phyloP scores from a whole-genome alignment of 1,140 invertebrate species.

The Zaprionus ghesquierei region DNA sequence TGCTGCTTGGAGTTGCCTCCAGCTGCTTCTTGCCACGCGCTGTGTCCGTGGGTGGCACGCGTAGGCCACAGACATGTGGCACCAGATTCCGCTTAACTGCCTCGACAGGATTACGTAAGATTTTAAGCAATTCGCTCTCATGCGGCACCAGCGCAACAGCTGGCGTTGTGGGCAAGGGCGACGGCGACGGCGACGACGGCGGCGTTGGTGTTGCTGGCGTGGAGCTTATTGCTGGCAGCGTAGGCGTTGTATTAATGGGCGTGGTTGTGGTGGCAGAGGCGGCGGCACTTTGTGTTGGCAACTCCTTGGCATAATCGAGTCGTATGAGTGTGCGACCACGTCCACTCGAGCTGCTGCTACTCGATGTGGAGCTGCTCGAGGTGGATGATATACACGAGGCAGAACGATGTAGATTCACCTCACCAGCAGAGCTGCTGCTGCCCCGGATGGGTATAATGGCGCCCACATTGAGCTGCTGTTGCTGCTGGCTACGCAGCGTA shows the following conservation, averaged over 20 bases:
- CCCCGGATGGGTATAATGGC: slow-evolving; percentile 76
- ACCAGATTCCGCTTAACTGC: slow-evolving; percentile 88
- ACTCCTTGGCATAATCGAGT: slow-evolving; percentile 70
- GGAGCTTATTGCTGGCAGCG: slow-evolving; percentile 38
- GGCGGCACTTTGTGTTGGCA: slow-evolving; percentile 24
- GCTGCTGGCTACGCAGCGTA: slow-evolving; percentile 62
- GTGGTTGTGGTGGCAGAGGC: slow-evolving; percentile 55
- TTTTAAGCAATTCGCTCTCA: slow-evolving; percentile 83
- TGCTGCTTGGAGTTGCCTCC: background rate
- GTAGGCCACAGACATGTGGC: slow-evolving; percentile 87
- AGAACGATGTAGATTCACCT: slow-evolving; percentile 72
- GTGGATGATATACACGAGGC: slow-evolving; percentile 75
- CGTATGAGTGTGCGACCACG: slow-evolving; percentile 72
- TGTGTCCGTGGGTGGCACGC: slow-evolving; percentile 14
- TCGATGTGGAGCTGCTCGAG: slow-evolving; percentile 74
- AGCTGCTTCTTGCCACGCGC: slow-evolving; percentile 46
- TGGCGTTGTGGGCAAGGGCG: slow-evolving; percentile 23
- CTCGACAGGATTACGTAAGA: slow-evolving; percentile 87
- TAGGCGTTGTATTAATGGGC: slow-evolving; percentile 55
- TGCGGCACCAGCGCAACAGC: slow-evolving; percentile 56
- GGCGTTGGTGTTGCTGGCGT: slow-evolving; percentile 39
- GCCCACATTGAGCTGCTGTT: slow-evolving; percentile 23
- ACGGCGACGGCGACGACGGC: background rate
- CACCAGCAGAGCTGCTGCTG: slow-evolving; percentile 19
- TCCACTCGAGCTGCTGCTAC: slow-evolving; percentile 56